Evolutionary conservation across 2,888 invertebrate species (phyloP), one percentile per base, ranked within the genome.

Genomic region (Morpho deidamia): DNA sequence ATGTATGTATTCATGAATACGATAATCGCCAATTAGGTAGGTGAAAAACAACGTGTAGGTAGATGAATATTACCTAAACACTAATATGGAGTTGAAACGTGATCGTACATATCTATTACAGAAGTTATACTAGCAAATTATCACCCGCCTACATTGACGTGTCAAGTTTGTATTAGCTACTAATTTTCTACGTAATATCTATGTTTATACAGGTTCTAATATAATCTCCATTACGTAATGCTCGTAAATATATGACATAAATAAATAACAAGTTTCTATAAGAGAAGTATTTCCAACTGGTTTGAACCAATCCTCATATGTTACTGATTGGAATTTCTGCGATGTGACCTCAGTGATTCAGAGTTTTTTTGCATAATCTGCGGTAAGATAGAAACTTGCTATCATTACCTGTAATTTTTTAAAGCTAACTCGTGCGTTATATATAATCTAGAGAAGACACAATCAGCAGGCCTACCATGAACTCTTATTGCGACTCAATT

Each of bases 11-110:
- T 53, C 42, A 49, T 54, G 51, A 51, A 56, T 56, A 62, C 58
- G 60, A 49, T 51, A 53, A 55, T 56, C 48, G 50, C 10, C 53
- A 37, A 53, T 56, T 60, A 58, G 56, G 55, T 51, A 53, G 51
- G 54, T 57, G 53, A 57, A 56, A 55, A 58, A 55, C 46, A 41
- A 45, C 40, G 53, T 34, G 59, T 57, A 51, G 56, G 59, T 14
- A 47, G 42, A 33, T 39, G 12, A 35, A 52, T 50, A 55, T 46
- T 47, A 48, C 53, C 45, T 52, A 53, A 51, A 54, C 44, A 48
- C 35, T 48, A 47, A 54, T 51, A 54, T 45, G 47, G 51, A 53
- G 53, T 54, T 44, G 48, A 56, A 57, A 56, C 55, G 53, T 51
- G 58, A 53, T 51, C 44, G 46, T 34, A 37, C 53, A 39, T 49